phyloP scores from a whole-genome alignment of 2,113 vertebrate genomes.

The Eublepharis macularius region DNA sequence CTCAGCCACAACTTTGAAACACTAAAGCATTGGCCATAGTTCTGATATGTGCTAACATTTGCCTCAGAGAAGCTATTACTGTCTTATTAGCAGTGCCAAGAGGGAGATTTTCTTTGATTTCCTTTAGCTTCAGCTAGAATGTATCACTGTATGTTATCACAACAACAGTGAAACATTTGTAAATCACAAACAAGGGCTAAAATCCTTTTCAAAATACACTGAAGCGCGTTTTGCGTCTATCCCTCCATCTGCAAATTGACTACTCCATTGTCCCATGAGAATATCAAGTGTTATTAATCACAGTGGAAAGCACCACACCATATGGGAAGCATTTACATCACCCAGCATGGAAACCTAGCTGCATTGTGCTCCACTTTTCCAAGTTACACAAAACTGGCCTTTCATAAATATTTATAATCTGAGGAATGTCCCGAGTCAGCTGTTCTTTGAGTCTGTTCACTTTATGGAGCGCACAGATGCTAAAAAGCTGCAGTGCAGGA shows the following conservation, averaged over 20 bases:
- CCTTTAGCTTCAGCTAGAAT: accelerated
- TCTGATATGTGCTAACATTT: neutral
- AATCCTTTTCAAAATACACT: neutral
- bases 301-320: slow-evolving; percentile 12
- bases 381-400: slow-evolving; percentile 22
- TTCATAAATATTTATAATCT: slow-evolving; percentile 19
- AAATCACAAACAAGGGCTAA: slow-evolving; percentile 23
- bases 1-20: no score
- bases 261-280: slow-evolving; percentile 22
- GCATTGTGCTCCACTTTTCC: slow-evolving; percentile 26
- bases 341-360: slow-evolving; percentile 32
- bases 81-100: neutral
- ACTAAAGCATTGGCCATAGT: neutral
- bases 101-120: neutral
- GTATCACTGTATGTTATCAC: neutral
- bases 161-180: neutral
- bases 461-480: slow-evolving; percentile 28
- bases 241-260: slow-evolving; percentile 17
- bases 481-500: neutral
- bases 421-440: slow-evolving; percentile 22
- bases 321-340: slow-evolving; percentile 47
- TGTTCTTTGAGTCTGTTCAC: slow-evolving; percentile 24
- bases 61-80: neutral
- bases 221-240: neutral
- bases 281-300: slow-evolving; percentile 32